Evolutionary conservation across 2,113 vertebrate genomes (phyloP), one percentile per base, ranked within the genome.

Genomic region (Anguilla japonica): DNA sequence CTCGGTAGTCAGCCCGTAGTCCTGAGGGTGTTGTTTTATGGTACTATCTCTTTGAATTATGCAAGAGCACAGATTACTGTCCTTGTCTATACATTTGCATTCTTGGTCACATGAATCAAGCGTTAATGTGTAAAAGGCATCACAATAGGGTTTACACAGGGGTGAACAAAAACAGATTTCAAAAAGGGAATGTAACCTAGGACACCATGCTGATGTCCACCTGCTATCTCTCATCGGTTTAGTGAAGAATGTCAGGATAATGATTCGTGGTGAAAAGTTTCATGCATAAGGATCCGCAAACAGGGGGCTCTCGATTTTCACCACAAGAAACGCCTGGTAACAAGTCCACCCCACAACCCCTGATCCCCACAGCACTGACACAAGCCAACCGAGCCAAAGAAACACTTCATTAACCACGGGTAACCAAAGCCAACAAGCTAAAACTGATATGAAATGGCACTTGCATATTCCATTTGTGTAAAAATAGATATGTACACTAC

Each of bases 281-380:
- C 95, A 96, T 96, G 95, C 95, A 95, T 94, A 90, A 89, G 90
- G 90, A 89, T 91, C 90, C 91, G 90, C 88, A 94, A 94, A 94
- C 94, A 91, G 91, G 91, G 91, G 91, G 91, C 75, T 79, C 90
- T 92, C 89, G 89, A 91, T 94, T 91, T 94, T 95, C 94, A 94
- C 92, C 87, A 92, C 92, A 95, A 94, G 91, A 88, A 34, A 75
- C 43, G 41, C 84, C 22, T 89, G 88, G 89, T 91, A 88, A 91
- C 79, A 87, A 90, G 91, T 92, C 88, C 84, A 89, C 89, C 89
- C 89, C 91, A 89, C 91, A 89, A 90, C 87, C 83, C 83, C 86
- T 87, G 34, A 89, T 90, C 90, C 88, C 41, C n/a, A 6, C 29
- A 67, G 18, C 18, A 22, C 16, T 84, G 20, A 34, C 83, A 46